Conservation (phyloP, 2,113 vertebrate genomes). For the Myrmecobius fasciatus region DNA sequence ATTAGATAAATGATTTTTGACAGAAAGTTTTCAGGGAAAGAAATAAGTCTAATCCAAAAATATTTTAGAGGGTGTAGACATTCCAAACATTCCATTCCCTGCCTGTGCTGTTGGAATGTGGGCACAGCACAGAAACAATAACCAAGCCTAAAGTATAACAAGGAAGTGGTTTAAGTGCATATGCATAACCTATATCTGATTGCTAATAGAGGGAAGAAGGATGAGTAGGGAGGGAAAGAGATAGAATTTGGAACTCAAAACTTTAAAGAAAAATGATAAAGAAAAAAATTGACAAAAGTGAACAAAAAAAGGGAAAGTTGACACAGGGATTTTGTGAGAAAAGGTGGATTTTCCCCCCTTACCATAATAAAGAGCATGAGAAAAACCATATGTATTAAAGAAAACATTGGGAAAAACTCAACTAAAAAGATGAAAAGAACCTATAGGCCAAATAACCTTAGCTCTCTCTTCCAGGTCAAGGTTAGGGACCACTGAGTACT, state of each 20-base stretch:
- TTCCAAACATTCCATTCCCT: slow-evolving; percentile 77
- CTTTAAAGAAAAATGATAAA: too few species aligned
- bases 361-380: too few species aligned
- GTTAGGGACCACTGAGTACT: not conserved
- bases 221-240: too few species aligned
- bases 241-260: too few species aligned
- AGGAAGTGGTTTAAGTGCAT: slow-evolving; percentile 12
- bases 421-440: not conserved
- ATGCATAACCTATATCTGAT: too few species aligned
- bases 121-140: slow-evolving; percentile 72
- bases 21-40: slow-evolving; percentile 72
- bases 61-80: slow-evolving; percentile 79
- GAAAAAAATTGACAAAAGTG: too few species aligned
- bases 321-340: too few species aligned
- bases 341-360: too few species aligned
- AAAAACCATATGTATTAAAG: too few species aligned
- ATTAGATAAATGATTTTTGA: slow-evolving; percentile 61
- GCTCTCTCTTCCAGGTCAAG: slow-evolving; percentile 14
- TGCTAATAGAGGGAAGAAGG: too few species aligned
- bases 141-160: slow-evolving; percentile 51
- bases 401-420: not conserved
- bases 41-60: slow-evolving; percentile 78
- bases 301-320: too few species aligned
- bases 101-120: slow-evolving; percentile 76
- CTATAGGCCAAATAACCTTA: not conserved